These are phyloP conservation scores for Vipera ursinii DNA, from an alignment of 2,797 vertebrate species.

Conservation along the genomic window DNA sequence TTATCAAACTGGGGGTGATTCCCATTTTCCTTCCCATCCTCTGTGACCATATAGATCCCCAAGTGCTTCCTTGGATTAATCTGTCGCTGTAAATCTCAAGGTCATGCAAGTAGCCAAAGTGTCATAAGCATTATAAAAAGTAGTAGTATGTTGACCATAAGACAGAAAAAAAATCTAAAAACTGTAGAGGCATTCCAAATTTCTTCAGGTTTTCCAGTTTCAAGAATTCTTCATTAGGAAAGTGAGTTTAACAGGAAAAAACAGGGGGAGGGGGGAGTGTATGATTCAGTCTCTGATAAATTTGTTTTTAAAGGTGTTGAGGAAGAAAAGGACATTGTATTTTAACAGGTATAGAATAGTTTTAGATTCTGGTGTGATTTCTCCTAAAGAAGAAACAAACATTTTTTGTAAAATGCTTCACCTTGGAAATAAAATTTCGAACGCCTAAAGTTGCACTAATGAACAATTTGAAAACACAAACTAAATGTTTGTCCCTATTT, in stretches of 20 bases:
- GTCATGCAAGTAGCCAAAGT: neutral
- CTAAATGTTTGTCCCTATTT: neutral
- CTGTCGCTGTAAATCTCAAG: neutral
- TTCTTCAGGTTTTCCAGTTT: neutral
- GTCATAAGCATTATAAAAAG: neutral
- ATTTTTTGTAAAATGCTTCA: neutral
- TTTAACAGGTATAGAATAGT: neutral
- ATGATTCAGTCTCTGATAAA: neutral
- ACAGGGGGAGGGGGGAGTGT: fast-evolving
- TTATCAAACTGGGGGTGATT: neutral
- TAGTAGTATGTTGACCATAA: neutral
- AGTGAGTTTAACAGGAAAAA: neutral
- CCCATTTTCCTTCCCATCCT: neutral
- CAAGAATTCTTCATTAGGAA: neutral
- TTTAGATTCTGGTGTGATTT: neutral
- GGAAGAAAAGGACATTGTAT: neutral
- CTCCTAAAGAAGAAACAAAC: neutral
- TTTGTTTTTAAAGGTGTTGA: neutral
- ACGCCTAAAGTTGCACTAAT: neutral
- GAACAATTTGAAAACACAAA: neutral
- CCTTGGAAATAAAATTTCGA: neutral
- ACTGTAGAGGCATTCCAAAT: neutral
- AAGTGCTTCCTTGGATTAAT: neutral
- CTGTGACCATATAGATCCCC: neutral
- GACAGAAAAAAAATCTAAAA: neutral